Evolutionary conservation across 1,140 invertebrate species (phyloP), one percentile per base, ranked within the genome.

Genomic region (Brachionus manjavacas): DNA sequence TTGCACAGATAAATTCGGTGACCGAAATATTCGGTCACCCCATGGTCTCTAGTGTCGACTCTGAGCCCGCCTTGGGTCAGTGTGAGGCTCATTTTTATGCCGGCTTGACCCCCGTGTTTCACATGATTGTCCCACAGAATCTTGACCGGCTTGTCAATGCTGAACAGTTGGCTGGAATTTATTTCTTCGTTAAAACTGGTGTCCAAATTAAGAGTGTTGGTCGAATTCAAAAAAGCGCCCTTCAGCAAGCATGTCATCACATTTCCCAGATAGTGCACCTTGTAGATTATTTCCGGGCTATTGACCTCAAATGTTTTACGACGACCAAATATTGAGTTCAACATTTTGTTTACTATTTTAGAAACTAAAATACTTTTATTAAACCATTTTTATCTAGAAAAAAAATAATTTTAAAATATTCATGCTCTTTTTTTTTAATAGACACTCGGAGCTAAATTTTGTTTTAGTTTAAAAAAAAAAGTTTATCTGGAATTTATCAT

Each of bases 81-180:
- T n/a, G 20, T 81, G 12, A 81, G 39, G 7, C 16, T 60, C 79
- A 81, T 81, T 64, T 81, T 81, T 8, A 81, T 60, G 23, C 79
- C 79, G 12, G 79, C 79, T 60, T 68, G 79, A 64, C 79, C 79
- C 12, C 20, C 12, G 25, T 81, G 28, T 64, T 81, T 81, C 3
- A 81, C 11, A 14, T 81, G 79, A 66, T 81, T 81, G 41, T 81
- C 79, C 79, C 79, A 81, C 25, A 81, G 25, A 20, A 81, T 68
- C 35, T 46, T 60, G n/a, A 81, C 79, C 52, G 79, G 79, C 8
- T 81, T 81, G 41, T 81, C 79, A 43, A 81, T 81, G 49, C 49
- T 64, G 52, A 64, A 64, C 12, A 35, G 41, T 64, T 60, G 49
- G 23, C 31, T 64, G 6, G 76, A 80, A 2, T 31, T 55, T 31